Evolutionary conservation across 1,140 invertebrate species (phyloP).

Genomic region (Atta texana): DNA sequence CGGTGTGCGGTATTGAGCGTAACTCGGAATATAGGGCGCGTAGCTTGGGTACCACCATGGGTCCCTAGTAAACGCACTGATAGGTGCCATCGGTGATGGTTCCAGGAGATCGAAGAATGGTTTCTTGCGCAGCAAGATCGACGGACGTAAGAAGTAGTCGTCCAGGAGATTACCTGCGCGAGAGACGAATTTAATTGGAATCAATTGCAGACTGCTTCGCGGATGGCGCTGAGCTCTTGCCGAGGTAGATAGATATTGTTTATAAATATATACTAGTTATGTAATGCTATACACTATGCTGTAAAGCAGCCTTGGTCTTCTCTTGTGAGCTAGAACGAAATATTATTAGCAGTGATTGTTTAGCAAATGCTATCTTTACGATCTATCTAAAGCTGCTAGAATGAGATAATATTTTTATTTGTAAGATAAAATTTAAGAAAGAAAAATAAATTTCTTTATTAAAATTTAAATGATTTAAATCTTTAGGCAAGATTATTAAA

Average conservation of each 20-base stretch:
- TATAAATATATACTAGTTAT: constrained; percentile 56
- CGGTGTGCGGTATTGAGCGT: constrained; percentile 89
- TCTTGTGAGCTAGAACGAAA: constrained; percentile 45
- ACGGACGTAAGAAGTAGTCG: constrained; percentile 76
- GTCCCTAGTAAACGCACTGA: constrained; percentile 92
- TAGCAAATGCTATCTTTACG: constrained; percentile 45
- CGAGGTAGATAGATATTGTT: constrained; percentile 45
- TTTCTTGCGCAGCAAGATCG: constrained; percentile 86
- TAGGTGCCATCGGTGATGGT: constrained; percentile 91
- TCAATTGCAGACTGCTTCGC: constrained; percentile 33
- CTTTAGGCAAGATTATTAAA: too few species aligned
- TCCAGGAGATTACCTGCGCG: constrained; percentile 81
- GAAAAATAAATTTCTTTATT: too few species aligned
- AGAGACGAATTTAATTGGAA: constrained; percentile 30
- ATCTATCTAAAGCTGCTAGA: not conserved
- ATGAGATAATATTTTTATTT: constrained; percentile 10
- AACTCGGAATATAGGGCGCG: constrained; percentile 89
- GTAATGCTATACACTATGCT: constrained; percentile 1
- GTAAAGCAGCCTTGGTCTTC: constrained; percentile 32
- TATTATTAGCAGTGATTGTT: constrained; percentile 62
- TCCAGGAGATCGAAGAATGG: constrained; percentile 92
- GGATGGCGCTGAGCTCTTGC: not conserved
- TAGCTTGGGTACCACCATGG: constrained; percentile 95
- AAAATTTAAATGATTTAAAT: too few species aligned
- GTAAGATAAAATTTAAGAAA: not conserved